phyloP scores from a whole-genome alignment of 2,113 vertebrate genomes.

The Phaethon lepturus region DNA sequence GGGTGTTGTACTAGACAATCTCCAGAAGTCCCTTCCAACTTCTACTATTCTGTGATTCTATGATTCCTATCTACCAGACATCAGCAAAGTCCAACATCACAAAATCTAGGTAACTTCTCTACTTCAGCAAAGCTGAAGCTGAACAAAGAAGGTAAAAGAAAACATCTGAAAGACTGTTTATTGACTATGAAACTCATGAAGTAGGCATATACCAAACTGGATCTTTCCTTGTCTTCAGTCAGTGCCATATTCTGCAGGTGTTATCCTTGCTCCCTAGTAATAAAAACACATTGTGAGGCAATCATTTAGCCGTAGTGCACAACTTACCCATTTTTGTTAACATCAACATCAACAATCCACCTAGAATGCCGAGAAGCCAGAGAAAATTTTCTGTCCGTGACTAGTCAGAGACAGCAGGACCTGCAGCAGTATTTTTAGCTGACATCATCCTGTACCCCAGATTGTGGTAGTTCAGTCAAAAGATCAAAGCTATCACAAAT shows the following conservation, averaged over 20 bases:
- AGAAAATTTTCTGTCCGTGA: not conserved
- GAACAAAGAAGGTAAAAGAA: not conserved
- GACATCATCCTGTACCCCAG: not conserved
- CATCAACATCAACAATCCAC: not conserved
- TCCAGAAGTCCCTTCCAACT: not conserved
- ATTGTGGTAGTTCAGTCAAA: not conserved
- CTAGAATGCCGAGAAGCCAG: not conserved
- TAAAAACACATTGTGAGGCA: not conserved
- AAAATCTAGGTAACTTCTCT: not conserved
- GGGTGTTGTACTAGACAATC: rapidly evolving
- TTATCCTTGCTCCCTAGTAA: conserved; percentile 94
- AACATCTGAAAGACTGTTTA: not conserved
- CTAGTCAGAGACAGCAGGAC: not conserved
- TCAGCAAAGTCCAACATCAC: not conserved
- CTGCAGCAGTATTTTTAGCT: not conserved
- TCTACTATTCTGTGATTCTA: not conserved
- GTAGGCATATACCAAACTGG: not conserved
- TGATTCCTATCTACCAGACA: not conserved
- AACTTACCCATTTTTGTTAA: not conserved
- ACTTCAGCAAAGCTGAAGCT: not conserved
- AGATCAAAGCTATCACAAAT: not conserved
- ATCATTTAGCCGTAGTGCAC: not conserved
- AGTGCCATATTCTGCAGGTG: conserved; percentile 93
- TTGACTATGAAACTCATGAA: not conserved
- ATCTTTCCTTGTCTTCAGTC: conserved; percentile 52